Evolutionary conservation across 2,797 vertebrate species (phyloP), one percentile per base, ranked within the genome.

Genomic region (Chloroceryle inda): DNA sequence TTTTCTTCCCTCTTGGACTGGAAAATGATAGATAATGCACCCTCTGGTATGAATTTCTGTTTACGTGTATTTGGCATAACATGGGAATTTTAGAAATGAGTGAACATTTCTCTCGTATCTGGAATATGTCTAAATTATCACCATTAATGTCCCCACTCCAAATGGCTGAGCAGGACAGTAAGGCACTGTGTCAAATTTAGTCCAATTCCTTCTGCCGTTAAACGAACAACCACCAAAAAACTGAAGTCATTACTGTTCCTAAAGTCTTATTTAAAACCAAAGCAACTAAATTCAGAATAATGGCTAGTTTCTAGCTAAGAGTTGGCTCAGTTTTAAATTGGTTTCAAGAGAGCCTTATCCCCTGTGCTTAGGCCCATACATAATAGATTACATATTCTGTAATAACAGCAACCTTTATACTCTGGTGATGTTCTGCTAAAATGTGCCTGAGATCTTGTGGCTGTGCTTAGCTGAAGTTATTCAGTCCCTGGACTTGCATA

Each of bases 271-370:
- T 64, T 88, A 63, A 77, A 94, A 88, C 2, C 12, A 66, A 73
- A 81, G 5, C 29, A 80, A 76, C 29, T 50, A 52, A 45, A 76
- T 93, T 83, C 55, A 40, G 59, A 92, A 50, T 68, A 92, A 87
- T 42, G 58, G n/a, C 58, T 94, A 62, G 13, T 27, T 91, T 95
- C 92, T 79, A 92, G 71, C 77, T 77, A 58, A 2, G 67, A 26
- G 35, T 94, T 92, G 85, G 26, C 58, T 96, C 88, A 71, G 91
- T 92, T 83, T 89, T 74, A 95, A 90, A 45, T 89, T 42, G 56
- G 8, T 89, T 96, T 97, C 86, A 76, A 92, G 53, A 88, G 83
- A 85, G 64, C 16, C 50, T 98, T 94, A 64, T 96, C 58, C 53
- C 47, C 79, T 89, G 56, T 85, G 52, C 35, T 94, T 67, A 89